Evolutionary conservation across 2,888 invertebrate genomes (phyloP), one percentile per base, ranked within the genome.

Genomic region (Drosophila affinis): DNA sequence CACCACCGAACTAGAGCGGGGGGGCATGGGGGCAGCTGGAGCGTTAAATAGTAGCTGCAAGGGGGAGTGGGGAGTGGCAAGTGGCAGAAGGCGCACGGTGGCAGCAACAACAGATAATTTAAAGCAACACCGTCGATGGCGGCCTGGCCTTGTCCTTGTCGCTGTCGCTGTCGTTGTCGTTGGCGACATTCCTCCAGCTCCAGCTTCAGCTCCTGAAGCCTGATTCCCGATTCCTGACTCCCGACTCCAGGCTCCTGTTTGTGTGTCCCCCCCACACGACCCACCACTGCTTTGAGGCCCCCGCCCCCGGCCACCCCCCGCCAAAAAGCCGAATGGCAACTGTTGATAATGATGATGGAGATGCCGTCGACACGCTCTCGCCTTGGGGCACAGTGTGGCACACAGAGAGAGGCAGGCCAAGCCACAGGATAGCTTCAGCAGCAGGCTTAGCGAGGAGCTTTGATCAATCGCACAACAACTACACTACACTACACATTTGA

Each of bases 281-380:
- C 29, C 32, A 14, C 34, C 48, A 32, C 47, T 51, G 48, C 44
- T 27, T 59, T 27, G 29, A 44, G 27, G 45, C 1, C 18, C 18
- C 2, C 18, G n/a, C 18, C 18, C 21, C 21, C 21, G 0, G 3
- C 21, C 21, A 21, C 0, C 3, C 54, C 44, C 29, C 34, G 27
- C 47, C 47, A 53, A 62, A 60, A 21, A 45, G 63, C 62, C 57
- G 77, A 62, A 65, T 79, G 78, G 78, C 63, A 77, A 83, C 79
- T 75, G 77, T 77, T 83, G 84, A 84, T 87, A 82, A 81, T 81
- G 79, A 72, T 86, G 87, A 77, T 80, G 78, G 76, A 76, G 75
- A 58, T 67, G 83, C 64, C 64, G 69, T 70, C 77, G 67, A 62
- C 70, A 69, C 76, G 62, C 65, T 53, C 72, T 56, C 63, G 39